Evolutionary conservation across 2,113 vertebrate genomes (phyloP), one percentile per base, ranked within the genome.

Genomic region (Bolborhynchus lineola): DNA sequence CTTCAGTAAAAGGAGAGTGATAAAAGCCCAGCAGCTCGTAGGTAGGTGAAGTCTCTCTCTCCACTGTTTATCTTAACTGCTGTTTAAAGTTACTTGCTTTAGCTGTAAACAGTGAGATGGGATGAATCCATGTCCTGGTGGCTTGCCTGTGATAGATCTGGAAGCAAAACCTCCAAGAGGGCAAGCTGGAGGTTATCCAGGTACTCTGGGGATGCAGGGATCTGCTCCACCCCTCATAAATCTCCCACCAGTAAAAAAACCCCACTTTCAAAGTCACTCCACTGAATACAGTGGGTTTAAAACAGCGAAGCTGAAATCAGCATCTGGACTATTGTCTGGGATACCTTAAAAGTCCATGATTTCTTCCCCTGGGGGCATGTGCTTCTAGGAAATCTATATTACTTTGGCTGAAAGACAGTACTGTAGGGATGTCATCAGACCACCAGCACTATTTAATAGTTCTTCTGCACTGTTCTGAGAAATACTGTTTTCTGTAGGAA

Each of bases 321-420:
- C 92, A 80, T 74, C 92, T 74, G 87, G 13, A 2, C 82, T 67
- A 6, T 57, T 74, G 88, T 63, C 85, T 74, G 46, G 84, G 82
- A 93, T 21, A 90, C 76, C 76, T 94, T 33, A 25, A 29, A 81
- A 83, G 42, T 20, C 92, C 68, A 6, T 0, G 11, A 24, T 29
- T 79, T 70, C 69, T 63, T 52, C 92, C 96, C 84, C 96, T 12
- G 55, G 88, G 76, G 88, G 28, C 49, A 46, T 1, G 42, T 19
- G 53, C 83, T 96, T 97, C 92, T 47, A 95, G 92, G 94, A 95
- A 96, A 88, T 21, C 17, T 11, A 19, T 14, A 26, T 88, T 63
- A 2, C 26, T 91, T 81, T 95, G 95, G 95, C 95, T 69, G 79
- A 1, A 26, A n/a, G 92, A 71, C 77, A 76, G 88, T 19, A 3